A percentile compares a stretch with the other conserved stretches of the same genome.
phyloP scores from a whole-genome alignment of 2,888 invertebrate genomes.

The Dasypogon diadema region DNA sequence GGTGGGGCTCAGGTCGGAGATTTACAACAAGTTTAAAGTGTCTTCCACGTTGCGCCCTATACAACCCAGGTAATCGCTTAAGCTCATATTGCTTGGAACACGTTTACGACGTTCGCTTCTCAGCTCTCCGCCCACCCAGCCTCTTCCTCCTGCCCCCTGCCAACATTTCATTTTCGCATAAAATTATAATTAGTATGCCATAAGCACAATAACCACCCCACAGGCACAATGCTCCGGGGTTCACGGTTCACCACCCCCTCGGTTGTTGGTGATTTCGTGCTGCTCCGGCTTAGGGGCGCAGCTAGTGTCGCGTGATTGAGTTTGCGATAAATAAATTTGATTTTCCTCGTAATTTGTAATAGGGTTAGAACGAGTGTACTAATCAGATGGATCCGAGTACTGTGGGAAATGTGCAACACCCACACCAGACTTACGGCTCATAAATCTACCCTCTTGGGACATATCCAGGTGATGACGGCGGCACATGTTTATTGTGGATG shows the following conservation, averaged over 20 bases:
- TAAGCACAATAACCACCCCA: constrained; percentile 26
- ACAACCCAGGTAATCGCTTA: neutral
- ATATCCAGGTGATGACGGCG: constrained; percentile 40
- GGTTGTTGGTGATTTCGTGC: constrained; percentile 2
- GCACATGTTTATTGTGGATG: constrained; percentile 35
- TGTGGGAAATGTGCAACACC: constrained; percentile 18
- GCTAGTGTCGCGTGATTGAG: constrained; percentile 48
- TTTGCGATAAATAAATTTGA: constrained; percentile 51
- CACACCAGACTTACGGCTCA: neutral
- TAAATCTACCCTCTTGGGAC: constrained; percentile 22
- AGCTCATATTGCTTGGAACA: constrained; percentile 15
- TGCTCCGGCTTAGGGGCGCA: neutral
- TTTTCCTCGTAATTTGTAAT: constrained; percentile 40
- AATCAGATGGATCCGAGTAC: constrained; percentile 4
- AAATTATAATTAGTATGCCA: constrained; percentile 41
- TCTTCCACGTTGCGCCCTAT: neutral
- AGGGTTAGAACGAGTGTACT: constrained; percentile 32
- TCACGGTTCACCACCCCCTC: neutral
- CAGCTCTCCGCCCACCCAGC: neutral
- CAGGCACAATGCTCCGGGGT: neutral
- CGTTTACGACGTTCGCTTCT: constrained; percentile 7
- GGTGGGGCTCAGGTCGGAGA: neutral
- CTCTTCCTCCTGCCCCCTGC: neutral
- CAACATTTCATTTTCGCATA: constrained; percentile 37
- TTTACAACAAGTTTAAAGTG: neutral